Conservation (phyloP, 2,113 vertebrate species). For the Eretmochelys imbricata region DNA sequence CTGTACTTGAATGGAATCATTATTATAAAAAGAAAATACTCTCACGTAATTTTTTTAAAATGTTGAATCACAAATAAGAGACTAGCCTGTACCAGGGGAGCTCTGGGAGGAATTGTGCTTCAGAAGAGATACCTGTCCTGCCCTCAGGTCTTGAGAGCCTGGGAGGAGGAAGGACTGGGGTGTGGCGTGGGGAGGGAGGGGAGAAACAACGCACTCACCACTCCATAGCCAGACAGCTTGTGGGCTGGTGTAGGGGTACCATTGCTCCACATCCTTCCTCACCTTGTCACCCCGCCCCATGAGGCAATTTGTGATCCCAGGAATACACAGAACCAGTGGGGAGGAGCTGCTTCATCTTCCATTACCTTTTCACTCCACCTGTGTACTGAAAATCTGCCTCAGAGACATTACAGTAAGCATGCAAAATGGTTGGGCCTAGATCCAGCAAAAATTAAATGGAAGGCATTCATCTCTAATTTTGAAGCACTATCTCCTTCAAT, state of each 20-base stretch:
- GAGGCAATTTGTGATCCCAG: neutral
- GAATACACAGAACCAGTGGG: neutral
- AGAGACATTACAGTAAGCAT: neutral
- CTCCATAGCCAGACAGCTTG: neutral
- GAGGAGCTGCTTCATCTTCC: neutral
- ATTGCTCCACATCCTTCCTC: neutral
- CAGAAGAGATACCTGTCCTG: neutral
- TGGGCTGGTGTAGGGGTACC: neutral
- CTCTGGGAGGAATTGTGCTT: neutral
- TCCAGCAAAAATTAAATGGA: neutral
- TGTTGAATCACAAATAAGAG: neutral
- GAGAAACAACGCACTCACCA: neutral
- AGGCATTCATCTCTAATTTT: neutral
- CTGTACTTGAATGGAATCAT: neutral
- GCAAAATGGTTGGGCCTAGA: neutral
- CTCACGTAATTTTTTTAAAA: neutral
- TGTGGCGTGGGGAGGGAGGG: neutral
- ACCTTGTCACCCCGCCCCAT: neutral
- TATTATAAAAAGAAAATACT: neutral
- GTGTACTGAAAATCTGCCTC: neutral
- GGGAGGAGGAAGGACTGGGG: neutral
- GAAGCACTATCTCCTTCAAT: neutral
- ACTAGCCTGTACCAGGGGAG: neutral
- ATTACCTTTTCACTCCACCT: neutral
- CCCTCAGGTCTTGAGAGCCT: rapidly evolving